phyloP scores from a whole-genome alignment of 2,797 vertebrate species.

The Tangara arthus region DNA sequence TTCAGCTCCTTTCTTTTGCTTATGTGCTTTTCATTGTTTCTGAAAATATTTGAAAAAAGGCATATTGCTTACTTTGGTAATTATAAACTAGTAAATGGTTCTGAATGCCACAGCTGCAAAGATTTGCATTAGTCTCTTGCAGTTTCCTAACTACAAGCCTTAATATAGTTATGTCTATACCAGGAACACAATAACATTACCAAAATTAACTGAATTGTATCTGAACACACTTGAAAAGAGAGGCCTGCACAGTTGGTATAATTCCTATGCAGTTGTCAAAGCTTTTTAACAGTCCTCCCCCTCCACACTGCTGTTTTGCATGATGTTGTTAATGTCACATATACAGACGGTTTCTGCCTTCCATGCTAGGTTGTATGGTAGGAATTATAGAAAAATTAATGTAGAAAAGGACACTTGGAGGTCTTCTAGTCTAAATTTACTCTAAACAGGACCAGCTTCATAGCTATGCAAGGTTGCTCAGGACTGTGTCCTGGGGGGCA shows the following conservation, averaged over 20 bases:
- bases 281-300: neutral
- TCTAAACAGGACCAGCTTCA: neutral
- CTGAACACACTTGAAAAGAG: neutral
- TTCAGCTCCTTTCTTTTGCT: neutral
- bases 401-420: neutral
- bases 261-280: neutral
- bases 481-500: neutral
- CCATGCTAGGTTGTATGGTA: neutral
- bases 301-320: neutral
- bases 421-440: neutral
- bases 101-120: neutral
- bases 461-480: neutral
- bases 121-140: neutral
- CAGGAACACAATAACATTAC: neutral
- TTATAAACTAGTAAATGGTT: conserved; percentile 1
- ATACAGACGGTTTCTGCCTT: neutral
- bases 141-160: neutral
- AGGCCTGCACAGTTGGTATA: neutral
- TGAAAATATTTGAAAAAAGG: conserved; percentile 32
- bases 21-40: neutral
- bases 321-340: neutral
- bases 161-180: neutral
- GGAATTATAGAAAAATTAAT: neutral
- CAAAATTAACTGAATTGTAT: neutral
- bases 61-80: conserved; percentile 1